Percentiles rank a stretch among this genome's conserved stretches.
Conservation (phyloP, 2,797 vertebrate genomes). For the Serranus cabrilla region DNA sequence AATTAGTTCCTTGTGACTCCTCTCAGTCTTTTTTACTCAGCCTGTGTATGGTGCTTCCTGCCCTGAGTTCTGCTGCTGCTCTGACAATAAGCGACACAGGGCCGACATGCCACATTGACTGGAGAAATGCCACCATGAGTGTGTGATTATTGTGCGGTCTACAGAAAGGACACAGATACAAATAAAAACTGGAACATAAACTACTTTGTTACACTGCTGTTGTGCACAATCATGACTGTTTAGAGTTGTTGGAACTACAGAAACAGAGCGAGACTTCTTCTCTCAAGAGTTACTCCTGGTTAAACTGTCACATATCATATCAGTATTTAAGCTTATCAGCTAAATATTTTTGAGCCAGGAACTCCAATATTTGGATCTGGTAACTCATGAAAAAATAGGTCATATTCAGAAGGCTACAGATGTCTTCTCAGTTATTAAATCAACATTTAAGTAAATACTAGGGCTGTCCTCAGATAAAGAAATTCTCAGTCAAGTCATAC, state of each 20-base stretch:
- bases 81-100: not conserved
- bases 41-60: not conserved
- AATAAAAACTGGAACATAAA: not conserved
- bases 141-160: not conserved
- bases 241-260: not conserved
- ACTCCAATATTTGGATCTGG: not conserved
- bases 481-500: too few species aligned
- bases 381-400: not conserved
- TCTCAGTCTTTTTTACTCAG: conserved; percentile 12
- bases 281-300: not conserved
- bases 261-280: not conserved
- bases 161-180: not conserved
- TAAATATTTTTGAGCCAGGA: not conserved
- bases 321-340: not conserved
- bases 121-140: not conserved
- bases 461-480: too few species aligned
- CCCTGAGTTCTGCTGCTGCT: not conserved
- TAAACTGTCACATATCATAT: not conserved
- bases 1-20: conserved; percentile 71
- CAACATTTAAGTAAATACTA: not conserved
- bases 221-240: not conserved
- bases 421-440: not conserved
- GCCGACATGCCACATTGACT: conserved; percentile 13
- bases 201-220: not conserved
- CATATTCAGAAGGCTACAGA: not conserved